Evolutionary conservation across 2,888 invertebrate species (phyloP).

Genomic region (Argyra leucocephala): DNA sequence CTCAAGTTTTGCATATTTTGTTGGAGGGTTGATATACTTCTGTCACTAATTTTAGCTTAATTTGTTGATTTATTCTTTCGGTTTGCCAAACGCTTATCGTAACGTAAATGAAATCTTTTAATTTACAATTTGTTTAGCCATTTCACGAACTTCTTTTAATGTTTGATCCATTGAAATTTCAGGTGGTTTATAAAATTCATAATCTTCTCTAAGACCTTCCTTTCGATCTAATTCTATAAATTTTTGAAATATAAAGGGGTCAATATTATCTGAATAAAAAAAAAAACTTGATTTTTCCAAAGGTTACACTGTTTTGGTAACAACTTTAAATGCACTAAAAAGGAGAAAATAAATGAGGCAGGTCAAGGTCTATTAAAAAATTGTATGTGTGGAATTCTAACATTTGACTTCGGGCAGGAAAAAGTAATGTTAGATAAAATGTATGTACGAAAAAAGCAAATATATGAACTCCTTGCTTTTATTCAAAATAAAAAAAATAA

Average conservation of each 20-base stretch:
- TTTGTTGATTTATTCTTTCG: slow-evolving; percentile 65
- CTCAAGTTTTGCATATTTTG: slow-evolving; percentile 80
- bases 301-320: too few relatives aligned
- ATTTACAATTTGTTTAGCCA: slow-evolving; percentile 82
- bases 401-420: too few relatives aligned
- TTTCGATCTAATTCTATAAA: slow-evolving; percentile 81
- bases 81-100: slow-evolving; percentile 61
- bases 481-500: too few relatives aligned
- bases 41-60: slow-evolving; percentile 66
- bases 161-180: slow-evolving; percentile 83
- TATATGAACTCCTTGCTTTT: too few relatives aligned
- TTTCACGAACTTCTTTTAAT: slow-evolving; percentile 68
- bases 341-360: too few relatives aligned
- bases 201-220: slow-evolving; percentile 72
- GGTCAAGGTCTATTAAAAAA: too few relatives aligned
- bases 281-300: too few relatives aligned
- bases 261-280: slow-evolving; percentile 97
- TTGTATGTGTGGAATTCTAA: too few relatives aligned
- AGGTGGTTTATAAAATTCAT: slow-evolving; percentile 82
- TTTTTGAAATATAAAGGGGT: slow-evolving; percentile 90
- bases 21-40: slow-evolving; percentile 63
- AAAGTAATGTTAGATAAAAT: too few relatives aligned
- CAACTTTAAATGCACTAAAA: too few relatives aligned
- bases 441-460: too few relatives aligned
- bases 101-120: slow-evolving; percentile 73